These are phyloP conservation scores for Lampris megalopsis DNA, from an alignment of 2,113 vertebrate species.

Conservation along the genomic window DNA sequence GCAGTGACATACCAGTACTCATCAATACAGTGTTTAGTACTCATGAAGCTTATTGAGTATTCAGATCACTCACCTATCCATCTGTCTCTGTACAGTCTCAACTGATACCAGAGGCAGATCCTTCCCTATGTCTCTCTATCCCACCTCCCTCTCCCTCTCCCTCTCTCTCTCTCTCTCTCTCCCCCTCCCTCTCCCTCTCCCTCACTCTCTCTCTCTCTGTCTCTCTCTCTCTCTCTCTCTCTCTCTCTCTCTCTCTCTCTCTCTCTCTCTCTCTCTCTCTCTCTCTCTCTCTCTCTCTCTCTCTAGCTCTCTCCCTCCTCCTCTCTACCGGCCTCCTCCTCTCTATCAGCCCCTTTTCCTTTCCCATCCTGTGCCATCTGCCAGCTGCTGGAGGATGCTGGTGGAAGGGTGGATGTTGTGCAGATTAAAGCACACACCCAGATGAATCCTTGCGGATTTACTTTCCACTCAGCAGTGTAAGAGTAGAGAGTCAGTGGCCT, in stretches of 20 bases:
- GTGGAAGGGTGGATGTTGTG: constrained; percentile 40
- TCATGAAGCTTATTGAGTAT: constrained; percentile 56
- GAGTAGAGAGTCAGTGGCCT: constrained; percentile 5
- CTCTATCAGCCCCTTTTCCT: constrained; percentile 11
- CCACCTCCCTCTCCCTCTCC: not conserved
- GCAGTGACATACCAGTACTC: constrained; percentile 47
- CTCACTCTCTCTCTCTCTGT: not conserved
- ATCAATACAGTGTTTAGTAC: constrained; percentile 38
- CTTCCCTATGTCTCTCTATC: no score
- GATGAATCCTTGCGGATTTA: constrained; percentile 63
- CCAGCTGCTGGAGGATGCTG: constrained; percentile 56
- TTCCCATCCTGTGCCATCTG: constrained; percentile 52
- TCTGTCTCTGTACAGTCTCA: not conserved
- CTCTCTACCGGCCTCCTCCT: constrained; percentile 15
- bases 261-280: no score
- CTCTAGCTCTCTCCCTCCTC: constrained; percentile 21
- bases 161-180: not conserved
- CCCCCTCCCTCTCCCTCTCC: no score
- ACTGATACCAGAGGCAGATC: not conserved
- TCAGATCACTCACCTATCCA: constrained; percentile 42
- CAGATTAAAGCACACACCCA: constrained; percentile 67
- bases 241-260: no score
- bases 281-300: constrained; percentile 47
- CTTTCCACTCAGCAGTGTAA: constrained; percentile 40
- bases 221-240: constrained; percentile 50